Evolutionary conservation across 1,140 invertebrate species (phyloP).

Genomic region (Apocrypta bakeri): DNA sequence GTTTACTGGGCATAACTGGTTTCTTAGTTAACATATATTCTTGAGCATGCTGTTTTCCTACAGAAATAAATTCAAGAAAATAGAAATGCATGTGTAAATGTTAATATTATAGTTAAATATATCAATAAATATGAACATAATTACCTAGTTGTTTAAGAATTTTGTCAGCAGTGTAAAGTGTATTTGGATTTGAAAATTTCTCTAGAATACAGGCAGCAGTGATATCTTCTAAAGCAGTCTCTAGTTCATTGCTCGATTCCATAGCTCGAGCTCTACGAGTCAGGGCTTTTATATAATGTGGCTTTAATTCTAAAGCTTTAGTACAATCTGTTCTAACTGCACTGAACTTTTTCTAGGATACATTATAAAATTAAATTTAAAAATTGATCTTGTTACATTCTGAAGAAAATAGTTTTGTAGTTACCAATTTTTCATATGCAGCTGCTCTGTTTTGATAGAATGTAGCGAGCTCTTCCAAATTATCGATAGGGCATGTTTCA

Average conservation of each 20-base stretch:
- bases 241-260: conserved; percentile 85
- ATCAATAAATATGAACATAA: conserved; percentile 51
- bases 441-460: conserved; percentile 98
- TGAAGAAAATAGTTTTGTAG: conserved; percentile 40
- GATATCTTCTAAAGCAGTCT: conserved; percentile 90
- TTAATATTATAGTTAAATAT: conserved; percentile 1
- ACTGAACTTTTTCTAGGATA: conserved; percentile 83
- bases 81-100: background rate
- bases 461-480: conserved; percentile 85
- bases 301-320: conserved; percentile 89
- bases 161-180: conserved; percentile 87
- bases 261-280: conserved; percentile 87
- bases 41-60: conserved; percentile 82
- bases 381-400: conserved; percentile 13
- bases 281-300: conserved; percentile 92
- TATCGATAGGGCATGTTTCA: conserved; percentile 84
- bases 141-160: conserved; percentile 87
- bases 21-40: conserved; percentile 81
- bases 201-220: conserved; percentile 94
- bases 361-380: background rate
- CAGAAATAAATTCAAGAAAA: conserved; percentile 44
- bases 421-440: conserved; percentile 92
- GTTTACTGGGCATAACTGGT: conserved; percentile 86
- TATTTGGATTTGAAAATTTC: conserved; percentile 87
- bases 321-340: conserved; percentile 91